Evolutionary conservation across 2,113 vertebrate genomes (phyloP).

Genomic region (Pontoporia blainvillei): DNA sequence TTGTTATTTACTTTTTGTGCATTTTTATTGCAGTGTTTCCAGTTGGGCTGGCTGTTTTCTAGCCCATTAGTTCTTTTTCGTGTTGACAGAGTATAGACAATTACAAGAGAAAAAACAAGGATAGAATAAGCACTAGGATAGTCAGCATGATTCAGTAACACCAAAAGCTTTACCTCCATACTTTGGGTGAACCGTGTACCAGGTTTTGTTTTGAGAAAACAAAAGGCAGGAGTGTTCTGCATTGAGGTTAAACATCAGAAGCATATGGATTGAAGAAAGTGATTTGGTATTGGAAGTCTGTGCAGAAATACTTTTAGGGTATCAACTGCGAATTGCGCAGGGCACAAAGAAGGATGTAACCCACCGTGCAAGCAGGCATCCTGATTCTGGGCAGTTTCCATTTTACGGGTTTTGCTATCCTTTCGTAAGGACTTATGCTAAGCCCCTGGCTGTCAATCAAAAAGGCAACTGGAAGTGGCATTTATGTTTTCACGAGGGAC

Average conservation of each 20-base stretch:
- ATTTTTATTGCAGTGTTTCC: conserved; percentile 69
- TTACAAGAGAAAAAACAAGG: background rate
- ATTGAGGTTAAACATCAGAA: background rate
- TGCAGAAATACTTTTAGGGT: conserved; percentile 67
- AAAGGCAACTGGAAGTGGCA: background rate
- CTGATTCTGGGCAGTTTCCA: background rate
- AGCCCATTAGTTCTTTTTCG: conserved; percentile 47
- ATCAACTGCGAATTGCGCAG: conserved; percentile 32
- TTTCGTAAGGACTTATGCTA: conserved; percentile 23
- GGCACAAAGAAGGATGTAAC: background rate
- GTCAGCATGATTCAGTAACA: conserved; percentile 54
- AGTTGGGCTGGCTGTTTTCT: conserved; percentile 58
- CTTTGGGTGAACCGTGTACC: background rate
- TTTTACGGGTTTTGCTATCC: conserved; percentile 19
- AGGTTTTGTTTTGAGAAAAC: conserved; percentile 21
- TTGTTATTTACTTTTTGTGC: conserved; percentile 71
- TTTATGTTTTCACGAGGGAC: conserved; percentile 28
- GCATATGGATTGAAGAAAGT: background rate
- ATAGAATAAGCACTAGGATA: conserved; percentile 38
- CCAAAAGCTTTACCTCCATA: conserved; percentile 14
- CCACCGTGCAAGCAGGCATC: background rate
- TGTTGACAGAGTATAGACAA: conserved; percentile 29
- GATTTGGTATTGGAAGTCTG: conserved; percentile 64
- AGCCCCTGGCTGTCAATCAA: background rate
- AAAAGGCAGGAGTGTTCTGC: conserved; percentile 15